A percentile compares a stretch with the other conserved stretches of the same genome.
phyloP scores from a whole-genome alignment of 2,888 invertebrate species.

The Lithophane leautieri region DNA sequence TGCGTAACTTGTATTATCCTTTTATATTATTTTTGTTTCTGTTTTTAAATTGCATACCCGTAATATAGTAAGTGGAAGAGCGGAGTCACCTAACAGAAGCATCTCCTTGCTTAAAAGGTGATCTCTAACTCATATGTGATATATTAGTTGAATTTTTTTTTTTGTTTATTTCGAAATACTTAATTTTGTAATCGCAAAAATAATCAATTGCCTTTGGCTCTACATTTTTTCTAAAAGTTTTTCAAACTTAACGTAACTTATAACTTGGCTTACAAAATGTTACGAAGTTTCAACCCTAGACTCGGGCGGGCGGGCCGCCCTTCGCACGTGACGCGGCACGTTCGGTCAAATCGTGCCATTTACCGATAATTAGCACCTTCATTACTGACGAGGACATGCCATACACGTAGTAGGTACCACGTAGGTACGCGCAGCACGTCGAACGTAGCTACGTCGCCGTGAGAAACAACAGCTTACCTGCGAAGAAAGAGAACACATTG shows the following conservation, averaged over 20 bases:
- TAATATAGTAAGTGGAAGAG: too few species aligned
- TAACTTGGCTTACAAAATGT: conserved; percentile 2
- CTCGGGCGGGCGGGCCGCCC: conserved; percentile 6
- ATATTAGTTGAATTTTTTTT: too few species aligned
- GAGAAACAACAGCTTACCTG: conserved; percentile 57
- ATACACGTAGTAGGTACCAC: background rate
- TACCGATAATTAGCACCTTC: conserved; percentile 21
- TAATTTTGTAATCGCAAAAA: background rate
- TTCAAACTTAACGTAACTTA: background rate
- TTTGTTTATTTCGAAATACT: too few species aligned
- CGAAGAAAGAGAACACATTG: conserved; percentile 12
- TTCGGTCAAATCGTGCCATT: conserved; percentile 4
- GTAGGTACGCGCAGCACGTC: background rate
- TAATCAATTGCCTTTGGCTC: background rate
- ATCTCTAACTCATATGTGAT: too few species aligned
- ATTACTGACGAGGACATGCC: conserved; percentile 33
- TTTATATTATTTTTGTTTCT: too few species aligned
- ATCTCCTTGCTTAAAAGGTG: too few species aligned
- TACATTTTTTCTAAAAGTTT: background rate
- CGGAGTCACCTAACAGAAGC: too few species aligned
- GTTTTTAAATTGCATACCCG: too few species aligned
- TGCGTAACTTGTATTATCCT: too few species aligned
- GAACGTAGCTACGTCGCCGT: background rate
- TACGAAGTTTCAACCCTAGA: conserved; percentile 2
- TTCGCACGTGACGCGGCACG: conserved; percentile 12